phyloP scores from a whole-genome alignment of 2,888 invertebrate species.

The Cantharis rufa region DNA sequence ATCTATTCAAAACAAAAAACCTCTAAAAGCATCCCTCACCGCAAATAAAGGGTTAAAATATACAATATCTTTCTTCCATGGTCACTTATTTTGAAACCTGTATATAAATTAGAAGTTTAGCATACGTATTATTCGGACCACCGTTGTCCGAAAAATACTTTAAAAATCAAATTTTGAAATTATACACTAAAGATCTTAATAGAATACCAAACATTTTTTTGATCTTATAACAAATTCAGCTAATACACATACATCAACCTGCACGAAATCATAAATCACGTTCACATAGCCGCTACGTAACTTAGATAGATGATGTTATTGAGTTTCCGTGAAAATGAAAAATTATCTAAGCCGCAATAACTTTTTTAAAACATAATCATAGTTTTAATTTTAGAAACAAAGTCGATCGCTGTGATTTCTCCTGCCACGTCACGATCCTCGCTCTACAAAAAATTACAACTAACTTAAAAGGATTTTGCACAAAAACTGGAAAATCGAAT shows the following conservation, averaged over 20 bases:
- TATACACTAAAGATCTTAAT: not conserved
- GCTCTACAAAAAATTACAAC: not conserved
- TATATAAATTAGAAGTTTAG: constrained; percentile 27
- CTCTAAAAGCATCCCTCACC: not conserved
- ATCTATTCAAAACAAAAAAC: constrained; percentile 11
- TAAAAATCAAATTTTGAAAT: not conserved
- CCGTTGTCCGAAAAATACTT: constrained; percentile 2
- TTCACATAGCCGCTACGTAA: constrained; percentile 8
- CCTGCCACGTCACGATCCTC: too few relatives aligned
- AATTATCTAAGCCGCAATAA: not conserved
- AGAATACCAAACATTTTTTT: constrained; percentile 8
- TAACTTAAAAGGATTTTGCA: not conserved
- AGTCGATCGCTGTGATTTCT: not conserved
- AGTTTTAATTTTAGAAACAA: not conserved
- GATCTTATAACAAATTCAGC: constrained; percentile 8
- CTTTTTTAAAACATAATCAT: not conserved
- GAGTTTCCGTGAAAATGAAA: constrained; percentile 15
- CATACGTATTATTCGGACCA: constrained; percentile 12
- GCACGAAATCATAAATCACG: constrained; percentile 21
- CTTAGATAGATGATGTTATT: constrained; percentile 23
- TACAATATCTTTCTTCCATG: constrained; percentile 20
- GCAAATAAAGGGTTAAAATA: constrained; percentile 22
- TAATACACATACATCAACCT: constrained; percentile 20
- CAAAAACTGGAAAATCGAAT: not conserved
- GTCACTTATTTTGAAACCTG: constrained; percentile 25